Conservation (phyloP, 1,140 invertebrate species). For the Drosophila murphyi region DNA sequence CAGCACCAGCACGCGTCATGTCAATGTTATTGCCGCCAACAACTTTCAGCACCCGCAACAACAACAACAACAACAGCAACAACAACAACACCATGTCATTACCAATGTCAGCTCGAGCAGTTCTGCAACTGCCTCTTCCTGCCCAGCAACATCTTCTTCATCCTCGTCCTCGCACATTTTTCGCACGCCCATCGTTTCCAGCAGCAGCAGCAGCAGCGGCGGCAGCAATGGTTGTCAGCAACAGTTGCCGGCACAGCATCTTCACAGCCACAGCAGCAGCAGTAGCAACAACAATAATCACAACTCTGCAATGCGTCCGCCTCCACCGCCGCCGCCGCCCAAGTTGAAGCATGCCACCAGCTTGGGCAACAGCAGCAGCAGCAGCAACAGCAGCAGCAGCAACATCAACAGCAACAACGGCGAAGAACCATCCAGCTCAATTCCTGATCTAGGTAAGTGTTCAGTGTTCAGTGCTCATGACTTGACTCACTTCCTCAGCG, state of each 20-base stretch:
- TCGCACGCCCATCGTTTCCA: slow-evolving; percentile 82
- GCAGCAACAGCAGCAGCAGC: slow-evolving; percentile 16
- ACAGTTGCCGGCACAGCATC: slow-evolving; percentile 35
- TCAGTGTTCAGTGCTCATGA: not conserved
- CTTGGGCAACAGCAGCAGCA: slow-evolving; percentile 23
- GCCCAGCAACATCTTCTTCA: slow-evolving; percentile 38
- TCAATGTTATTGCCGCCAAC: slow-evolving; percentile 73
- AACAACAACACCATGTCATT: slow-evolving; percentile 43
- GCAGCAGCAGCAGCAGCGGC: slow-evolving; percentile 62
- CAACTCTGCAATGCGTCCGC: slow-evolving; percentile 86
- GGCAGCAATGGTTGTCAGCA: slow-evolving; percentile 39
- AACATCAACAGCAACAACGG: slow-evolving; percentile 51
- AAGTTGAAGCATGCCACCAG: slow-evolving; percentile 82
- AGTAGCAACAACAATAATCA: slow-evolving; percentile 35
- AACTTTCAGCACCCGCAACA: slow-evolving; percentile 68
- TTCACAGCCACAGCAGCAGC: slow-evolving; percentile 43
- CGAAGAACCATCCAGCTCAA: slow-evolving; percentile 93
- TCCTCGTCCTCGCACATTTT: slow-evolving; percentile 66
- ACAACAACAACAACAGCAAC: slow-evolving; percentile 36
- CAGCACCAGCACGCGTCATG: slow-evolving; percentile 72
- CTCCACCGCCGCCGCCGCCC: slow-evolving; percentile 86
- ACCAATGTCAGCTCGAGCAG: slow-evolving; percentile 62
- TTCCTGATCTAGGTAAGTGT: slow-evolving; percentile 92
- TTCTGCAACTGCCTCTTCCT: slow-evolving; percentile 30
- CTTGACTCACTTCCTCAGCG: not conserved